Base-by-base conservation (phyloP, 2,113 vertebrate genomes). In the Lophius piscatorius region DNA sequence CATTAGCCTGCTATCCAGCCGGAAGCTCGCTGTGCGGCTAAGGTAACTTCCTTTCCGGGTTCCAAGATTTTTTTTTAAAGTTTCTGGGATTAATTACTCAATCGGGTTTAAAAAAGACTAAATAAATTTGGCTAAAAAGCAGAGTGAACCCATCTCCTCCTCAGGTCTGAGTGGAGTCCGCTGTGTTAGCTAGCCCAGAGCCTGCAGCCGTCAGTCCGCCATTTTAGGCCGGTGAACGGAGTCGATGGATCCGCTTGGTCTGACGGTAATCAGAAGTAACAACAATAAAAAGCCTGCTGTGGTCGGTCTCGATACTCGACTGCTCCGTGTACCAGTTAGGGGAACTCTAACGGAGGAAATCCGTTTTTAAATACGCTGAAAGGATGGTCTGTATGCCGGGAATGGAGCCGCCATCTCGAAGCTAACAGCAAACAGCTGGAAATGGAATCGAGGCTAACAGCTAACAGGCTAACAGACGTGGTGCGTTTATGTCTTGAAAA, bases 401-500 rank as follows among this genome's bases (percentile, higher is more conserved):
- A 77, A 76, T 83, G 77, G 76, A 78, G 87, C 87, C 88, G 89
- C 91, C 91, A 92, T 92, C 89, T 91, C 91, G 88, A 83, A 82
- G 78, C 81, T 84, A 82, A 61, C 63, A 47, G 57, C 64, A 51
- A 70, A 62, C 50, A 48, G 80, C 58, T 39, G 67, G 40, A 69
- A 65, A 75, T 67, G 68, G 69, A 62, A 61, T 56, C 49, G 39
- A 49, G 42, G 59, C 58, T 40, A 52, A 20, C 2, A 29, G 59
- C 73, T 72, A 72, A 16, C n/a, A 3, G 28, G 67, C 60, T 69
- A 58, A 52, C 34, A 18, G n/a, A 17, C 23, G n/a, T n/a, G n/a
- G n/a, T n/a, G n/a, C n/a, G n/a, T n/a, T n/a, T n/a, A n/a, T n/a
- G n/a, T n/a, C n/a, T n/a, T n/a, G n/a, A n/a, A n/a, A n/a, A n/a